These are phyloP conservation scores for Enteromius viviparus DNA, from an alignment of 2,797 vertebrate species.

Conservation along the genomic window DNA sequence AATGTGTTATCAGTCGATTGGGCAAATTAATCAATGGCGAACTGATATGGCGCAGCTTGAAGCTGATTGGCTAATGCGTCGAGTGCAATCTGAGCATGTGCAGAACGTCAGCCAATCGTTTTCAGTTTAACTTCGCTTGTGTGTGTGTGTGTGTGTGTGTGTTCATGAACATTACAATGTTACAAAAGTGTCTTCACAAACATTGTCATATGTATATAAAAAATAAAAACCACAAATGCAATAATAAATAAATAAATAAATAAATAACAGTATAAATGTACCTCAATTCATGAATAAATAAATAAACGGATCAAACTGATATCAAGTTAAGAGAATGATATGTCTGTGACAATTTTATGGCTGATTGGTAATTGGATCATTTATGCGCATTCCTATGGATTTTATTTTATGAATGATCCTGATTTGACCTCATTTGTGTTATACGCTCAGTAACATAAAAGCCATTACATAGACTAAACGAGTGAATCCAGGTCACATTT, in stretches of 20 bases:
- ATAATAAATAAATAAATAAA: constrained; percentile 21
- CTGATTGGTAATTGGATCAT: constrained; percentile 23
- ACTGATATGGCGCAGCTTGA: constrained; percentile 17
- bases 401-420: neutral
- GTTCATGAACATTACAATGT: neutral
- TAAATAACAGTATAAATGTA: constrained; percentile 1
- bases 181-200: constrained; percentile 33
- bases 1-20: neutral
- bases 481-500: neutral
- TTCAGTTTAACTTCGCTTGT: neutral
- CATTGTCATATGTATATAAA: constrained; percentile 20
- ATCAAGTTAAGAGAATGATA: neutral
- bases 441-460: neutral
- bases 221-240: constrained; percentile 14
- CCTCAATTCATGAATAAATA: constrained; percentile 15
- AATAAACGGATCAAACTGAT: neutral
- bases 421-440: constrained; percentile 4
- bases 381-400: neutral
- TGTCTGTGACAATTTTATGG: neutral
- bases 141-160: constrained; percentile 7
- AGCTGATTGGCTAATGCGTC: constrained; percentile 30
- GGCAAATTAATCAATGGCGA: constrained; percentile 5
- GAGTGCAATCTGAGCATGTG: constrained; percentile 42
- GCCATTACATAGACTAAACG: neutral
- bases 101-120: constrained; percentile 21